Evolutionary conservation across 2,888 invertebrate species (phyloP).

Genomic region (Cataglyphis rosenhaueri): DNA sequence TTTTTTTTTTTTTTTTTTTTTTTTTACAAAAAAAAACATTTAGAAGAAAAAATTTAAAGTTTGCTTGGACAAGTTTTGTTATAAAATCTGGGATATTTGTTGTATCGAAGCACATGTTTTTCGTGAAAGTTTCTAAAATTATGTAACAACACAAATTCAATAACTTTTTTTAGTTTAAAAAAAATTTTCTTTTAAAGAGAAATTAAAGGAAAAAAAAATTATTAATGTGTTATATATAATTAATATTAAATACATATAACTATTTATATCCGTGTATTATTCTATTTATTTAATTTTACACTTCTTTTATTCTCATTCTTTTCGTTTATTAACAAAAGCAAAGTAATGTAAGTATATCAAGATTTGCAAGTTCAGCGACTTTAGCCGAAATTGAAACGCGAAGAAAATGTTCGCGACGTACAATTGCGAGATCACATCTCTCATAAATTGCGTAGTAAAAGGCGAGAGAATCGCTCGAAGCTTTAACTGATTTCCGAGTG

Average conservation of each 20-base stretch:
- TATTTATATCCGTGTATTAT: neutral
- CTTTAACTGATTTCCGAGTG: slow-evolving; percentile 49
- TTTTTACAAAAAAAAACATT: neutral
- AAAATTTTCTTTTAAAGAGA: neutral
- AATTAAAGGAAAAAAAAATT: neutral
- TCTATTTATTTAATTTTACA: neutral
- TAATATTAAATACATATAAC: neutral
- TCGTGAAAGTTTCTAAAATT: neutral
- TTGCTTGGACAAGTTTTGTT: neutral
- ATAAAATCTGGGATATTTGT: slow-evolving; percentile 26
- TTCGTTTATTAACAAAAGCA: neutral
- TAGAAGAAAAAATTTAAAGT: slow-evolving; percentile 11
- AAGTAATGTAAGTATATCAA: neutral
- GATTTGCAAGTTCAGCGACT: neutral
- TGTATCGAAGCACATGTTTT: slow-evolving; percentile 6
- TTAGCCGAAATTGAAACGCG: neutral
- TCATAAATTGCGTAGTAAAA: slow-evolving; percentile 11
- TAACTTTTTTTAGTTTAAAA: neutral
- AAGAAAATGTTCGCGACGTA: neutral
- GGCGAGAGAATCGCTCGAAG: slow-evolving; percentile 37
- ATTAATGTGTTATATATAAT: neutral
- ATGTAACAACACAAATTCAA: neutral
- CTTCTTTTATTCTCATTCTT: neutral
- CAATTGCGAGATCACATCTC: slow-evolving; percentile 9
- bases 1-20: neutral